Base-by-base conservation (phyloP, 2,113 vertebrate species). In the Corythoichthys haematopterus region DNA sequence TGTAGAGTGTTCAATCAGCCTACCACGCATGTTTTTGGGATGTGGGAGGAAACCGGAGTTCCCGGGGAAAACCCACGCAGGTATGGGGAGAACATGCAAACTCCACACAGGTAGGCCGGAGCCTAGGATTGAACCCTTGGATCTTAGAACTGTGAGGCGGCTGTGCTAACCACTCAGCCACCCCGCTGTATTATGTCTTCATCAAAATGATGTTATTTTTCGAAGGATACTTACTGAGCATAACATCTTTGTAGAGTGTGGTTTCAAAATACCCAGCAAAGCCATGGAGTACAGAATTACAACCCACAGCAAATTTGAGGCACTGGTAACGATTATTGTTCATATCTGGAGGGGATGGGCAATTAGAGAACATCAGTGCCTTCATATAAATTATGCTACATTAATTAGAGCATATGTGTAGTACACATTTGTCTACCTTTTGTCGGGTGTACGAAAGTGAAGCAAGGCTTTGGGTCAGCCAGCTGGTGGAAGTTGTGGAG, bases 221-320 rank as follows among this genome's bases (percentile, higher is more conserved):
- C 3, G 3, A 53, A 59, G 6, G 3, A 0, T 12, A 92, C 95
- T 90, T 86, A 97, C 95, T 97, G 65, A 97, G 93, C 15, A 87
- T 94, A 66, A 97, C 92, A 40, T 96, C 94, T 74, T 90, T 93
- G 79, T 96, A 97, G 52, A 97, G 90, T 3, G 93, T 93, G 15
- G 95, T 94, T 82, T 96, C 94, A 67, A 97, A 97, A 88, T 96
- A 97, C 38, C 95, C 95, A 2, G 95, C 94, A 65, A 97, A 97
- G 55, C 95, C 95, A n/a, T 97, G 95, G 28, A 97, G 92, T 43
- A 97, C 95, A 0, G 94, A 92, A 83, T 95, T 96, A 80, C 94
- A 93, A 7, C 84, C 90, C 65, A 94, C 91, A 0, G 88, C 73
- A 85, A 94, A 97, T 40, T 91, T 86, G 79, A 97, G 89, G 71